phyloP scores from a whole-genome alignment of 1,140 invertebrate species.

The Drosophila willistoni region DNA sequence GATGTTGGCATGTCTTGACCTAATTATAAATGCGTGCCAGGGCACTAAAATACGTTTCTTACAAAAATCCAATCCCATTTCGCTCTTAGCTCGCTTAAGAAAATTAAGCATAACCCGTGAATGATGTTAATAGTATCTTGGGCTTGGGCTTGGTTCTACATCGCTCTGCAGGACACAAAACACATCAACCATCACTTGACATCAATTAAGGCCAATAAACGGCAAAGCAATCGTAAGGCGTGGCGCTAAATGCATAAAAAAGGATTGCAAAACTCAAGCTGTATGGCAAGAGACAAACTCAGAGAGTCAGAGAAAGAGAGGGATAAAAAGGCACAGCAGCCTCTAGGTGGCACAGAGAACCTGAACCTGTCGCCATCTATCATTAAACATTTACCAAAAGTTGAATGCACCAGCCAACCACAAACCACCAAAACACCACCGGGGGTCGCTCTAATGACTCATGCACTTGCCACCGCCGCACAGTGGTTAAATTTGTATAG shows the following conservation, averaged over 20 bases:
- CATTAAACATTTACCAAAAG: constrained; percentile 16
- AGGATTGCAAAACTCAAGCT: constrained; percentile 1
- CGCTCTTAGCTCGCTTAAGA: constrained; percentile 8
- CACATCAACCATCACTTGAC: constrained; percentile 17
- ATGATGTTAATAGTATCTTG: constrained; percentile 11
- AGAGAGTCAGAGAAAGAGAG: background rate
- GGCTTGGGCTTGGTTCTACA: constrained; percentile 9
- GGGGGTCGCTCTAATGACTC: constrained; percentile 7
- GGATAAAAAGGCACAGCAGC: background rate
- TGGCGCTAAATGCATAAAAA: constrained; percentile 3
- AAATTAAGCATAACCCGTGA: constrained; percentile 19
- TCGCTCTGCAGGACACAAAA: constrained; percentile 4
- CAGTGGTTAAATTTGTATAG: too few species aligned
- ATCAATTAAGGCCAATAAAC: constrained; percentile 21
- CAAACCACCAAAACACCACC: background rate
- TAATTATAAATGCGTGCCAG: constrained; percentile 19
- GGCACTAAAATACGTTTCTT: constrained; percentile 14
- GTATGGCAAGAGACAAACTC: background rate
- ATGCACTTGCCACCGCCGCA: background rate
- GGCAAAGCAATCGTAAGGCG: constrained; percentile 5
- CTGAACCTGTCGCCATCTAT: constrained; percentile 6
- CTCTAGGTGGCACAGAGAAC: background rate
- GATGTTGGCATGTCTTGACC: constrained; percentile 17
- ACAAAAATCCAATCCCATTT: constrained; percentile 17
- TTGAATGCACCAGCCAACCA: constrained; percentile 6